Conservation (phyloP, 2,797 vertebrate genomes). For the Sitta carolinensis region DNA sequence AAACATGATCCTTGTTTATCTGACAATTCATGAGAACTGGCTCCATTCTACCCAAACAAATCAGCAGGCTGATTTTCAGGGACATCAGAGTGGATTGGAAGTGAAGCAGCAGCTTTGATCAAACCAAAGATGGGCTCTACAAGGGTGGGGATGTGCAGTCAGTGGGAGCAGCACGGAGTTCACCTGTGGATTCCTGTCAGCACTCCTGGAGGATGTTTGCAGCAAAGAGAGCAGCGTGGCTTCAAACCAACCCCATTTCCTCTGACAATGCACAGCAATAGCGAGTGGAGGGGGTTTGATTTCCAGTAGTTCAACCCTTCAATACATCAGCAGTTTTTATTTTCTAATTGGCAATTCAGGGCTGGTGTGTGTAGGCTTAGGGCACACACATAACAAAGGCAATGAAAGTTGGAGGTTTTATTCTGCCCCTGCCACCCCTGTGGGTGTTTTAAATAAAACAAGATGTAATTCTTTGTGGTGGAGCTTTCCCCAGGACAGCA, state of each 20-base stretch:
- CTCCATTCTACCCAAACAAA: too few species aligned
- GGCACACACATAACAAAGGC: neutral
- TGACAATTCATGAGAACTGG: too few species aligned
- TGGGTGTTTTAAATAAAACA: neutral
- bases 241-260: constrained; percentile 3
- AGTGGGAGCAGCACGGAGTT: neutral
- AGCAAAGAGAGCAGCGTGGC: neutral
- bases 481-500: neutral
- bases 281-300: neutral
- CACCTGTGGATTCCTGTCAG: neutral
- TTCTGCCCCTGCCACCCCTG: neutral
- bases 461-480: neutral
- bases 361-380: neutral
- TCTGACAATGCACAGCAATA: neutral
- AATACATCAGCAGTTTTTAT: neutral
- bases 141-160: neutral
- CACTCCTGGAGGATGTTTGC: neutral
- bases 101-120: neutral
- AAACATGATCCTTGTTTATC: too few species aligned
- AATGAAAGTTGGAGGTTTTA: neutral
- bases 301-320: neutral
- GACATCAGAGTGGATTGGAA: neutral
- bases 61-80: too few species aligned
- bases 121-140: neutral
- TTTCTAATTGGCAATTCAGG: constrained; percentile 14